Percentiles rank a stretch among this genome's conserved stretches.
These are phyloP conservation scores for Spodoptera frugiperda DNA, from an alignment of 1,140 invertebrate species.

Conservation along the genomic window DNA sequence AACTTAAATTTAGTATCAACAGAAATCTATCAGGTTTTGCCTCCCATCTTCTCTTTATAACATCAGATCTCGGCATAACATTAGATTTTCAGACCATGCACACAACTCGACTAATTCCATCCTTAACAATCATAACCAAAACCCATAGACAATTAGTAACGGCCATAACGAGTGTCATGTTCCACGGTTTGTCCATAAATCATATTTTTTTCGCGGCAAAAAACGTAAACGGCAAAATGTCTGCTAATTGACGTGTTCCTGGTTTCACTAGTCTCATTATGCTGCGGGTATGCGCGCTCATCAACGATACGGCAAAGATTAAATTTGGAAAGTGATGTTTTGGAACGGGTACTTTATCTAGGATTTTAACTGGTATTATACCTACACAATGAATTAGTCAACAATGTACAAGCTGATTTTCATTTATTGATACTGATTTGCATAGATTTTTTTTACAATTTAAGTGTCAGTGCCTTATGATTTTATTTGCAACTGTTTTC, in stretches of 20 bases:
- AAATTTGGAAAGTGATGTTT: not conserved
- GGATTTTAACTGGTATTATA: too few species aligned
- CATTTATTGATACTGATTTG: too few species aligned
- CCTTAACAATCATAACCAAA: conserved; percentile 59
- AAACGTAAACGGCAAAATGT: conserved; percentile 71
- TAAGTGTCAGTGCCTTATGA: too few species aligned
- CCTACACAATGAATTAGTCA: too few species aligned
- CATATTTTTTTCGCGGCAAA: conserved; percentile 66
- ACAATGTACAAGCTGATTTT: too few species aligned
- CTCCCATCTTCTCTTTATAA: too few species aligned
- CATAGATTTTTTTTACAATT: too few species aligned
- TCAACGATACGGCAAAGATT: conserved; percentile 47
- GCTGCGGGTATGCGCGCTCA: conserved; percentile 43
- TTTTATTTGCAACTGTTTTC: too few species aligned
- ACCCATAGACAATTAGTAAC: conserved; percentile 78
- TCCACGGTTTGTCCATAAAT: conserved; percentile 72
- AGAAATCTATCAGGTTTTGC: too few species aligned
- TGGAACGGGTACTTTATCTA: not conserved
- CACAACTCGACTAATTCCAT: conserved; percentile 41
- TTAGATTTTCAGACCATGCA: not conserved
- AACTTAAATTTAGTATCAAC: too few species aligned
- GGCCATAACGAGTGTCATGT: conserved; percentile 71
- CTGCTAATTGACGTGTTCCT: conserved; percentile 80
- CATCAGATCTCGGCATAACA: too few species aligned
- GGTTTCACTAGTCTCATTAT: conserved; percentile 57